phyloP scores from a whole-genome alignment of 1,140 invertebrate genomes.

The Trachymyrmex septentrionalis region DNA sequence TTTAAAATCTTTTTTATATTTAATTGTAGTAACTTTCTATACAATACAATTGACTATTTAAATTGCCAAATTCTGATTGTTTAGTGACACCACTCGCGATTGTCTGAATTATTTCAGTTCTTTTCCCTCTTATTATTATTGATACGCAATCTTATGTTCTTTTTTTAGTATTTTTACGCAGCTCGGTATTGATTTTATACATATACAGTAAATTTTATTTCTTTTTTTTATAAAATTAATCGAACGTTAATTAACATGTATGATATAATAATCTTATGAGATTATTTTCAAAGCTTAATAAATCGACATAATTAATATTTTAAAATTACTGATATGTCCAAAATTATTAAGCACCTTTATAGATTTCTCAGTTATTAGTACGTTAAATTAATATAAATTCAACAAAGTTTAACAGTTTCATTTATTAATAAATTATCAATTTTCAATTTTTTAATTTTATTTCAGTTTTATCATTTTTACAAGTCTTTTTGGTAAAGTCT shows the following conservation, averaged over 20 bases:
- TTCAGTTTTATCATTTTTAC: too few species aligned
- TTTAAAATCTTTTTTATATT: background rate
- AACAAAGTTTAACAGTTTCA: too few species aligned
- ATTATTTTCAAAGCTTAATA: background rate
- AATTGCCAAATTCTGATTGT: background rate
- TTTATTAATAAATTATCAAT: too few species aligned
- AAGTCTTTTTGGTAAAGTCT: too few species aligned
- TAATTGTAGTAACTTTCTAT: background rate
- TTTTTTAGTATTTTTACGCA: slow-evolving; percentile 16
- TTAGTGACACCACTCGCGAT: background rate
- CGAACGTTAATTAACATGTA: too few species aligned
- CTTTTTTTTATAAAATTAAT: background rate
- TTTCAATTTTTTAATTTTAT: too few species aligned
- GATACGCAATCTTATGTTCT: background rate
- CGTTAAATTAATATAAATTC: too few species aligned
- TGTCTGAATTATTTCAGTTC: background rate
- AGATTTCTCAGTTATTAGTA: too few species aligned
- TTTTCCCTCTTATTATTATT: background rate
- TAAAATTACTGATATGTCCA: background rate
- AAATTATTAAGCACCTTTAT: too few species aligned
- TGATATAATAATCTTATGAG: background rate
- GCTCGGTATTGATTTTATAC: background rate
- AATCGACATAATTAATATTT: background rate
- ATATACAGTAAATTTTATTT: background rate
- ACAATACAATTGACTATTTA: background rate